Conservation (phyloP, 1,140 invertebrate genomes). For the Atta cephalotes region DNA sequence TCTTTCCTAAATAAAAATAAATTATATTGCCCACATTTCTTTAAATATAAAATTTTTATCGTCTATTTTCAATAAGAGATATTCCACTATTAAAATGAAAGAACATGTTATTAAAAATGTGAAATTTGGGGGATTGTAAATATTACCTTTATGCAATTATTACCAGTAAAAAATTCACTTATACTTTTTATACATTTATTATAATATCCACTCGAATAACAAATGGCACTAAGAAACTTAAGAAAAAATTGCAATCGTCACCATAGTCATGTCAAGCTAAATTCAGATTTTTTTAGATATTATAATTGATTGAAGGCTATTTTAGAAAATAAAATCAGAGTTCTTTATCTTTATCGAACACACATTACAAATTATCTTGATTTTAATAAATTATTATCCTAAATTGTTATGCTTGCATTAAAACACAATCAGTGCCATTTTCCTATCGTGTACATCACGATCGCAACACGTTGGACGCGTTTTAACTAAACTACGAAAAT, state of each 20-base stretch:
- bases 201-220: slow-evolving; percentile 60
- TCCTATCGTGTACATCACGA: slow-evolving; percentile 32
- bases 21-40: background rate
- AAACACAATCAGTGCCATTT: slow-evolving; percentile 31
- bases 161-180: slow-evolving; percentile 28
- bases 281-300: background rate
- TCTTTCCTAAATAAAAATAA: slow-evolving; percentile 48
- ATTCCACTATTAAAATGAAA: background rate
- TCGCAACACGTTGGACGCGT: slow-evolving; percentile 35
- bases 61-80: background rate
- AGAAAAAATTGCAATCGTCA: slow-evolving; percentile 50
- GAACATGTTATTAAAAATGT: slow-evolving; percentile 18
- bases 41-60: background rate
- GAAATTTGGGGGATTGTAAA: background rate
- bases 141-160: slow-evolving; percentile 11
- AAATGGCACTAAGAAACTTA: slow-evolving; percentile 37
- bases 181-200: slow-evolving; percentile 65
- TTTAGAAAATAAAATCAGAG: slow-evolving; percentile 13
- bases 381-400: slow-evolving; percentile 38
- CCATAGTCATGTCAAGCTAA: slow-evolving; percentile 42
- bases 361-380: background rate
- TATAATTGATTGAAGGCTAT: slow-evolving; percentile 48
- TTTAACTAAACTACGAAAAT: slow-evolving; percentile 57
- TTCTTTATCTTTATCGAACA: background rate
- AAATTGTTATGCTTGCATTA: slow-evolving; percentile 42